Conservation (phyloP, 2,888 invertebrate species). For the Plebejus melissa region DNA sequence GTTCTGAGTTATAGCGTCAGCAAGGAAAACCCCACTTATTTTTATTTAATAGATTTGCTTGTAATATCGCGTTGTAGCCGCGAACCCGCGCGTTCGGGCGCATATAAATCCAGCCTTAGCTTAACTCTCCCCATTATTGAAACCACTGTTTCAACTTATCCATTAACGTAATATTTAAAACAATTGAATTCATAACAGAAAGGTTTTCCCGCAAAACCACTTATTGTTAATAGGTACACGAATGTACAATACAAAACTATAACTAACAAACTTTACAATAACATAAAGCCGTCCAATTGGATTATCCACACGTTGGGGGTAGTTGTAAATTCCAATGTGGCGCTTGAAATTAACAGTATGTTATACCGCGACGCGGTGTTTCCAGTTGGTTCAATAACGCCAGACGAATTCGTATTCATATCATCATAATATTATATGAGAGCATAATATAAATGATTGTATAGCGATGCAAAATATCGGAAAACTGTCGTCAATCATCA, state of each 20-base stretch:
- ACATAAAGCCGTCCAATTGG: not conserved
- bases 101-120: too few relatives aligned
- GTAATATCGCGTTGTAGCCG: too few relatives aligned
- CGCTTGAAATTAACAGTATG: not conserved
- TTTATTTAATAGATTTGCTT: too few relatives aligned
- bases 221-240: not conserved
- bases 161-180: not conserved
- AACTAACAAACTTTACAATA: slow-evolving; percentile 3
- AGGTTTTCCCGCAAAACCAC: not conserved
- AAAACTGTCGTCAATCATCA: too few relatives aligned
- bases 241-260: not conserved
- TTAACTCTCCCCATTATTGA: not conserved
- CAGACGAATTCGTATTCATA: not conserved
- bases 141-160: not conserved
- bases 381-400: not conserved
- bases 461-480: too few relatives aligned
- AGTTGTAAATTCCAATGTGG: not conserved
- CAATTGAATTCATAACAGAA: not conserved
- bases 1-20: too few relatives aligned
- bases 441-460: too few relatives aligned
- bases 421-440: too few relatives aligned
- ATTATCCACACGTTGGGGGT: not conserved
- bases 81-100: too few relatives aligned
- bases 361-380: not conserved
- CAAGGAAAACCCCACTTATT: too few relatives aligned